Evolutionary conservation across 2,888 invertebrate genomes (phyloP).

Genomic region (Archips crataeganus): DNA sequence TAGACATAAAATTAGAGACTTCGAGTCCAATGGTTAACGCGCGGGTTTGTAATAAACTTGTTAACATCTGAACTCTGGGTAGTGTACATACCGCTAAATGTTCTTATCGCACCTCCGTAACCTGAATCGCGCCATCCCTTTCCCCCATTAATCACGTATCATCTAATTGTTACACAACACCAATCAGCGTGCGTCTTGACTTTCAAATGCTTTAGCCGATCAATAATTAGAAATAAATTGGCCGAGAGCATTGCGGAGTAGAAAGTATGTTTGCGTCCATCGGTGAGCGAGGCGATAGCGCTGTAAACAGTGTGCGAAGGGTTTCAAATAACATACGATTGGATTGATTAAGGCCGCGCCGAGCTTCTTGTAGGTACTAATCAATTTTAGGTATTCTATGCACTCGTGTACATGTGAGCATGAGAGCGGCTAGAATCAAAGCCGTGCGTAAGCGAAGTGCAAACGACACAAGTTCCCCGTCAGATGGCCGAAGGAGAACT

Average conservation of each 20-base stretch:
- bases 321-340: too few species aligned
- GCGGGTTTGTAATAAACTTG: background rate
- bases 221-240: constrained; percentile 41
- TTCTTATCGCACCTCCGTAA: constrained; percentile 3
- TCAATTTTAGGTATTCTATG: too few species aligned
- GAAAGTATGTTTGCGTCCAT: constrained; percentile 32
- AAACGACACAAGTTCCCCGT: too few species aligned
- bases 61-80: background rate
- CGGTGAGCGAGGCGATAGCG: constrained; percentile 9
- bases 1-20: too few species aligned
- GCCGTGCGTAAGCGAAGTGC: too few species aligned
- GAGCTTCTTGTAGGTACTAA: too few species aligned
- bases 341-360: too few species aligned
- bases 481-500: too few species aligned
- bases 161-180: constrained; percentile 36
- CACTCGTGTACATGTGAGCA: too few species aligned
- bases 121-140: constrained; percentile 6
- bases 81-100: background rate
- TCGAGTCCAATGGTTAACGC: too few species aligned
- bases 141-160: constrained; percentile 32
- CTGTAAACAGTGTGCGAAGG: too few species aligned
- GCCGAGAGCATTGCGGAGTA: constrained; percentile 26
- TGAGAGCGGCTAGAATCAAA: too few species aligned
- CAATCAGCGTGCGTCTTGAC: constrained; percentile 30
- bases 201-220: constrained; percentile 35